Evolutionary conservation across 2,888 invertebrate species (phyloP), one percentile per base, ranked within the genome.

Genomic region (Lampropteryx suffumata): DNA sequence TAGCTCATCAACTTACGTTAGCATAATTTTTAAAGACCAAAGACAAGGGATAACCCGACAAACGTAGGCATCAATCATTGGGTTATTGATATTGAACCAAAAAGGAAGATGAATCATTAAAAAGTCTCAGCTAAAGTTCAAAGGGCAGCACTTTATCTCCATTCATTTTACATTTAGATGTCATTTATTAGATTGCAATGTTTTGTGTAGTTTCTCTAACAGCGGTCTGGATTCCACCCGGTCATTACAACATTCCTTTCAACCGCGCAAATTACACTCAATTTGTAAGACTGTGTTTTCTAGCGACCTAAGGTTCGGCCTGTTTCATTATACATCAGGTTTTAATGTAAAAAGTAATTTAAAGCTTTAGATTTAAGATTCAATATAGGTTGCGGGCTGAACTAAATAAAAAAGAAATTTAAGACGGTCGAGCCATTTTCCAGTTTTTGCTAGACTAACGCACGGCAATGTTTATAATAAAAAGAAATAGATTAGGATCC

Each of bases 171-270:
- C 46, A 36, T 50, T 34, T 42, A 35, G 35, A 52, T 41, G 42
- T 55, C 54, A 36, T 46, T 45, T 55, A 52, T 61, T 65, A 69
- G 61, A 66, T 65, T 62, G 64, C 62, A 64, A 60, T 69, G 71
- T 70, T 71, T 68, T 64, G 64, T 65, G 57, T 51, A 62, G 62
- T 66, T 69, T 64, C 68, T 69, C 60, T 69, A 67, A 68, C 68
- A 68, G 65, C 67, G 68, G 62, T 41, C 30, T 62, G 65, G 72
- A 77, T 74, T 76, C 73, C 75, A 59, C 48, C 57, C 67, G 64
- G 66, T 73, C 79, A 82, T 83, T 82, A 82, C 76, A 62, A 65
- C 71, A 79, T 79, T 74, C 76, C 75, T 76, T 76, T 71, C 69
- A 73, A 60, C 69, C 67, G 60, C 70, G 73, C 74, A 81, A 83